These are phyloP conservation scores for Eulithis prunata DNA, from an alignment of 2,888 invertebrate genomes.

Conservation along the genomic window DNA sequence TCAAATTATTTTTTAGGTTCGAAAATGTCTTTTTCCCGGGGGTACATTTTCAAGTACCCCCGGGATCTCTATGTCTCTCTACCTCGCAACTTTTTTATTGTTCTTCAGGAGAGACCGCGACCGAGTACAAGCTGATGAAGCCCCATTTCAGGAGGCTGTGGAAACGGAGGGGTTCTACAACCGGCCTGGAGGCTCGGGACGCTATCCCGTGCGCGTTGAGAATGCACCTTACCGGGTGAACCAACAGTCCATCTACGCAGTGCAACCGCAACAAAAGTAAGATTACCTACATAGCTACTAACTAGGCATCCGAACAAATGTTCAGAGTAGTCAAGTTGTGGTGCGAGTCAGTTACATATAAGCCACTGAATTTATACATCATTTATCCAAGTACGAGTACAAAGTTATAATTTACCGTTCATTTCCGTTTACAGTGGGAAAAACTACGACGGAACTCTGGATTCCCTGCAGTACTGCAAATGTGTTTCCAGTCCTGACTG, in stretches of 20 bases:
- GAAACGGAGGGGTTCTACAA: constrained; percentile 74
- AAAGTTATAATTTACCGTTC: too few species aligned
- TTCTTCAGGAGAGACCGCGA: constrained; percentile 4
- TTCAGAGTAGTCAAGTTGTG: too few species aligned
- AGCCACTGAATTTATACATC: too few species aligned
- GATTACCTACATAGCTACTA: too few species aligned
- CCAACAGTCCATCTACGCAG: constrained; percentile 16
- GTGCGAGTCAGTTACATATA: neutral
- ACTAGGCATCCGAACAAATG: neutral
- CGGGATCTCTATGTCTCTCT: too few species aligned
- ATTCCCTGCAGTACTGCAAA: constrained; percentile 67
- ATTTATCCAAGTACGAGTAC: too few species aligned
- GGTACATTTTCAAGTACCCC: too few species aligned
- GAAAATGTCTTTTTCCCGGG: too few species aligned
- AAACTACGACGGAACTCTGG: constrained; percentile 59
- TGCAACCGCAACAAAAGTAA: constrained; percentile 12
- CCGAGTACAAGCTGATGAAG: constrained; percentile 56
- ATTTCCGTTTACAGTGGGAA: constrained; percentile 40
- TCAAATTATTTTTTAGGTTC: too few species aligned
- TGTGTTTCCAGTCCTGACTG: constrained; percentile 64
- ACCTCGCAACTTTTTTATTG: neutral
- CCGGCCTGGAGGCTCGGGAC: constrained; percentile 56
- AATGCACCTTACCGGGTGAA: constrained; percentile 29
- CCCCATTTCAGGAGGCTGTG: constrained; percentile 57
- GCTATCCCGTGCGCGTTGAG: constrained; percentile 63